Base-by-base conservation (phyloP, 2,797 vertebrate genomes). In the Tapera naevia region DNA sequence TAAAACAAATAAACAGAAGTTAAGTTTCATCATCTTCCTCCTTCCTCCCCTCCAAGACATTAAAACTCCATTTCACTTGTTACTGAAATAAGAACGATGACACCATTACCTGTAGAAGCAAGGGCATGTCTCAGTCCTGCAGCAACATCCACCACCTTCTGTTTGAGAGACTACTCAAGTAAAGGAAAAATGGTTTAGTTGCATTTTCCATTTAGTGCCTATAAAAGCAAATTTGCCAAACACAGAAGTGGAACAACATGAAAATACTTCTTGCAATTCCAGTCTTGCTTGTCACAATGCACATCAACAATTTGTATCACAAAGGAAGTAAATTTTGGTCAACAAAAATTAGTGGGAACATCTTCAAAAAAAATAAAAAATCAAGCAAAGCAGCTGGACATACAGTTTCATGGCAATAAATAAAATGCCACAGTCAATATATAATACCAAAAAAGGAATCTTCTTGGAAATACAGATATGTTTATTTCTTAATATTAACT, bases 91-190 rank as follows among this genome's bases (percentile, higher is more conserved):
- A 62, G 43, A 88, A 89, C 45, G 17, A 64, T 21, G 24, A 80
- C 67, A 69, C 54, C 92, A 91, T 97, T 96, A 99, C 99, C 98
- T 97, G 98, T 98, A 75, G 98, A 97, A 95, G 98, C 99, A 50
- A 99, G 97, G 0, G 98, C 97, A 88, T 99, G 99, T 96, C 99
- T 98, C 80, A 99, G 98, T 89, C 99, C 99, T 94, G 99, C 99
- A 92, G 99, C 98, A 91, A 99, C 74, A 95, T 96, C 96, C 78
- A 98, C 91, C 78, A 98, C 96, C 41, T 97, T 97, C 85, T 98
- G 98, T 91, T 91, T 98, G 64, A 99, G 94, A 91, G 96, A 93
- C 99, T 99, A 95, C 32, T 58, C 66, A 93, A 92, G 58, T 33
- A 85, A 88, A 86, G 93, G 5, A 88, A 80, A 94, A 64, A 18